These are phyloP conservation scores for Rhopalosiphum nymphaeae DNA, from an alignment of 2,888 invertebrate genomes.

Conservation along the genomic window DNA sequence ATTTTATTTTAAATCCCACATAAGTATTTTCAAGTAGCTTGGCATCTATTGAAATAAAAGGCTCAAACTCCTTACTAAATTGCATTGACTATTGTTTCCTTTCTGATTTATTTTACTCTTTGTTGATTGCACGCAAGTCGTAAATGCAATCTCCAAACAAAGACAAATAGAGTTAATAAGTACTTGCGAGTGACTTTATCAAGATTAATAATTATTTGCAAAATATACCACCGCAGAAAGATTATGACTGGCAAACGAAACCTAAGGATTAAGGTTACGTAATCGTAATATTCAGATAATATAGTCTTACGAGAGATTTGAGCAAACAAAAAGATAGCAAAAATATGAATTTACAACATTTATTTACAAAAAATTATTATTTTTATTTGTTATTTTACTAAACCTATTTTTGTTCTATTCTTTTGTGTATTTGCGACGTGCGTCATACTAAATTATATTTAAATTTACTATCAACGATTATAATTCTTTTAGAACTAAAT, in stretches of 20 bases:
- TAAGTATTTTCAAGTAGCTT: not conserved
- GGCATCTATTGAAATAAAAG: conserved; percentile 26
- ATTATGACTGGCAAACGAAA: not conserved
- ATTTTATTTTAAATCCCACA: conserved; percentile 34
- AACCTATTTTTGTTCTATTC: not conserved
- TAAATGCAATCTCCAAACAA: conserved; percentile 23
- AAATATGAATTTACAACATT: not conserved
- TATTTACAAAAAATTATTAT: not conserved
- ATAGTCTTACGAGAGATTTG: not conserved
- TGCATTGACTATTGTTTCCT: conserved; percentile 32
- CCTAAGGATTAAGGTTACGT: not conserved
- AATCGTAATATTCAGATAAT: not conserved
- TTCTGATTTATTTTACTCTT: conserved; percentile 25
- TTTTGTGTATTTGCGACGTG: not conserved
- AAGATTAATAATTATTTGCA: conserved; percentile 20
- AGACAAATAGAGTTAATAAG: not conserved
- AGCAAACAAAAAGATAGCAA: not conserved
- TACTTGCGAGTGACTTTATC: not conserved
- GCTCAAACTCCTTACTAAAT: not conserved
- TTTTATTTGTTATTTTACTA: not conserved
- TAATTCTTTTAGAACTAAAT: not conserved
- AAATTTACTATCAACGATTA: not conserved
- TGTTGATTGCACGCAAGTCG: not conserved
- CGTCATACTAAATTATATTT: not conserved
- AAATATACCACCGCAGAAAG: not conserved